Conservation (phyloP, 37 sponge, comb jelly and placozoan species). For the Petrosia ficiformis region DNA sequence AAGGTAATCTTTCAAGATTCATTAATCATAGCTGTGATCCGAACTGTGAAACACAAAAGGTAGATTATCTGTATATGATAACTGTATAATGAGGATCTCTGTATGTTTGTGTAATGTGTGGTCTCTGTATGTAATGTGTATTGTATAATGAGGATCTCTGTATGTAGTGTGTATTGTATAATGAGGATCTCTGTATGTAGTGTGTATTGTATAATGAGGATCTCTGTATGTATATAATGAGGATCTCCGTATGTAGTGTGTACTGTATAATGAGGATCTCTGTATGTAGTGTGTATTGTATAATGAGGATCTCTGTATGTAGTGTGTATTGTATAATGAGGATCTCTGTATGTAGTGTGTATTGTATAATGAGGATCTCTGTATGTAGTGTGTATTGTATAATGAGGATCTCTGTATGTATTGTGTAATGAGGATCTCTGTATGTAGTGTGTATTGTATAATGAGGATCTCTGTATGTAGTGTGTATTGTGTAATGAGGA, state of each 20-base stretch:
- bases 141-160: background rate
- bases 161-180: conserved; percentile 2
- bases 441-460: conserved; percentile 92
- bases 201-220: conserved; percentile 83
- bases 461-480: too few relatives aligned
- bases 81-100: background rate
- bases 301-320: background rate
- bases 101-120: background rate
- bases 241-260: conserved; percentile 59
- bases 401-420: background rate
- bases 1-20: conserved; percentile 89
- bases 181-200: background rate
- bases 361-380: too few relatives aligned
- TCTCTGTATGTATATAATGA: background rate
- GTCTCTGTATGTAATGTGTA: background rate
- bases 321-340: too few relatives aligned
- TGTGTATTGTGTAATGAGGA: background rate
- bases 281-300: background rate
- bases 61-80: conserved; percentile 3
- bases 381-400: background rate
- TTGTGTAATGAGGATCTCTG: background rate
- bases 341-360: conserved; percentile 66
- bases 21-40: conserved; percentile 99
- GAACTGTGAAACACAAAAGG: conserved; percentile 99
- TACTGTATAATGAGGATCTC: too few relatives aligned